Conservation (phyloP, 2,113 vertebrate genomes). For the Lophochroa leadbeateri region DNA sequence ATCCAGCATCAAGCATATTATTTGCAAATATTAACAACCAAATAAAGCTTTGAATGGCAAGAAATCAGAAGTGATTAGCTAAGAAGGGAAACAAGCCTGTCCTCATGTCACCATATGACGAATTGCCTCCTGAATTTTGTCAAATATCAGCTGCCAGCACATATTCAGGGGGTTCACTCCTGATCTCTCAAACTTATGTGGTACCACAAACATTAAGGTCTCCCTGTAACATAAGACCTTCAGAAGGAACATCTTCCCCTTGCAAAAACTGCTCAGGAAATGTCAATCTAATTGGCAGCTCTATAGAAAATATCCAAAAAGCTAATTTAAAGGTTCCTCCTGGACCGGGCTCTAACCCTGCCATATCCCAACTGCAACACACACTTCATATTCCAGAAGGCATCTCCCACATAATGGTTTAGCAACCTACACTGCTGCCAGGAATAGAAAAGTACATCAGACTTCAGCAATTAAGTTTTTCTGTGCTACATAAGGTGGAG, state of each 20-base stretch:
- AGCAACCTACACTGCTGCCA: constrained; percentile 57
- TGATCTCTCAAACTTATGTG: neutral
- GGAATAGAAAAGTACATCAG: constrained; percentile 65
- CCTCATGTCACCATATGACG: neutral
- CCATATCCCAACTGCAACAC: constrained; percentile 8
- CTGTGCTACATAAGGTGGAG: constrained; percentile 8
- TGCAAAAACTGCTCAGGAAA: neutral
- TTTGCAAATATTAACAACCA: neutral
- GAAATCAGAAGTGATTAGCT: neutral
- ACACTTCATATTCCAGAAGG: constrained; percentile 58
- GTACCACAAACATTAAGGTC: neutral
- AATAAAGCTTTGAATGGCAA: neutral
- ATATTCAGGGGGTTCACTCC: neutral
- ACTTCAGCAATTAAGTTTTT: constrained; percentile 53
- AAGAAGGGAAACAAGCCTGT: neutral
- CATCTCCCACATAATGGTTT: constrained; percentile 53
- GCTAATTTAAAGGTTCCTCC: constrained; percentile 8
- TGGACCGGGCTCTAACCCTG: constrained; percentile 1
- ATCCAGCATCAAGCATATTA: neutral
- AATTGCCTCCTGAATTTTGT: neutral
- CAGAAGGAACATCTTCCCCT: neutral
- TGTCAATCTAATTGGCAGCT: neutral
- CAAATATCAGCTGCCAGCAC: neutral
- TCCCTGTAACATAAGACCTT: neutral
- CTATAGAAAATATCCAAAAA: neutral